phyloP scores from a whole-genome alignment of 2,888 invertebrate species.

The Scaptomyza polygonia region DNA sequence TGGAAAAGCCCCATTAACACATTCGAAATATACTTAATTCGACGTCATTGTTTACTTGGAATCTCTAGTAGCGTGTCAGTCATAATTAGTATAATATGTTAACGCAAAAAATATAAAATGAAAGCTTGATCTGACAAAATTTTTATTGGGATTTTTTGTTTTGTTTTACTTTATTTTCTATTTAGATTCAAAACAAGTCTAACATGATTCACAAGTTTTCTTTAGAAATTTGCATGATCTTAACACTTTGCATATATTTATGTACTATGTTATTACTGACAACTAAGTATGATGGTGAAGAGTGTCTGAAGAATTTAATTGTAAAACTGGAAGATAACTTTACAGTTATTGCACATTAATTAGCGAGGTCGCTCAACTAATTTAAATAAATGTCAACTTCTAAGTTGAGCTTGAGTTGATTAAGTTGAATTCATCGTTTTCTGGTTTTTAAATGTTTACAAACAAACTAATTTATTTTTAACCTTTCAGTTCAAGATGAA shows the following conservation, averaged over 20 bases:
- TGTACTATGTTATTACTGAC: not conserved
- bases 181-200: slow-evolving; percentile 29
- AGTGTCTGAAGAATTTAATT: not conserved
- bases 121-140: not conserved
- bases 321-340: not conserved
- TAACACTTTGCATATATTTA: not conserved
- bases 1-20: slow-evolving; percentile 15
- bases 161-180: not conserved
- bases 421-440: not conserved
- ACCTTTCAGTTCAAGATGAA: slow-evolving; percentile 20
- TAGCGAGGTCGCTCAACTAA: not conserved
- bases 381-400: not conserved
- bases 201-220: slow-evolving; percentile 29
- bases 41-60: slow-evolving; percentile 32
- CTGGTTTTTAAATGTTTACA: not conserved
- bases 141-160: slow-evolving; percentile 1
- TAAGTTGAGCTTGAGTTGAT: not conserved
- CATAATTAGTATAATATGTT: not conserved
- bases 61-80: slow-evolving; percentile 5
- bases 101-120: not conserved
- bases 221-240: slow-evolving; percentile 11
- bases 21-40: slow-evolving; percentile 6
- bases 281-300: not conserved
- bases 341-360: not conserved
- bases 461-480: not conserved